Conservation (phyloP, 2,888 invertebrate genomes). For the Rhamphomyia laevipes region DNA sequence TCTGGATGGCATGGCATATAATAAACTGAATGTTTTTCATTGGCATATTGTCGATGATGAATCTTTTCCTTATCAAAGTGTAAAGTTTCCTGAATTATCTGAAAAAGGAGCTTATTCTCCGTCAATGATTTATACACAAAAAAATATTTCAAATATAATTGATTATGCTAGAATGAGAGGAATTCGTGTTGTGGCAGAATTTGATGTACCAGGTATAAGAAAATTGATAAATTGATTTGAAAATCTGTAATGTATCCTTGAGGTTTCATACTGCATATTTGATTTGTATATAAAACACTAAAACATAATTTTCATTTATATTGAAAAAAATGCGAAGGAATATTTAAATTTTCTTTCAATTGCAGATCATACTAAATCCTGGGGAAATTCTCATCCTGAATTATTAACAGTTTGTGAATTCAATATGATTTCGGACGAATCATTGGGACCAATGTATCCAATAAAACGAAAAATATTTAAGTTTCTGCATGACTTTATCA, state of each 20-base stretch:
- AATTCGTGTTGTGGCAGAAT: conserved; percentile 80
- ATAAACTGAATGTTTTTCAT: conserved; percentile 87
- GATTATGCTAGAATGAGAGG: conserved; percentile 68
- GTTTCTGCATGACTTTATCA: conserved; percentile 54
- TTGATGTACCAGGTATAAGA: conserved; percentile 80
- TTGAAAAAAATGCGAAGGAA: no score
- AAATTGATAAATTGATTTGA: no score
- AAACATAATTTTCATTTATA: no score
- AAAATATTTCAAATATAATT: conserved; percentile 54
- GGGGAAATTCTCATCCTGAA: conserved; percentile 65
- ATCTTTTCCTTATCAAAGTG: conserved; percentile 80
- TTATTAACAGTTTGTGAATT: conserved; percentile 68
- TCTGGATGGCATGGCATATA: conserved; percentile 72
- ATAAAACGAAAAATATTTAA: conserved; percentile 49
- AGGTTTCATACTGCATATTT: no score
- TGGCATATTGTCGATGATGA: conserved; percentile 94
- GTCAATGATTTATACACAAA: conserved; percentile 49
- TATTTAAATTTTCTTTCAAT: no score
- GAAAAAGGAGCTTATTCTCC: conserved; percentile 54
- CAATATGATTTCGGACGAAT: conserved; percentile 30
- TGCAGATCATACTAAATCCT: conserved; percentile 70
- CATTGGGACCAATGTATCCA: conserved; percentile 73
- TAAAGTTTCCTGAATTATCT: conserved; percentile 65
- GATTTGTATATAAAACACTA: no score
- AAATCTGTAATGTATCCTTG: no score